A percentile compares a stretch with the other conserved stretches of the same genome.
phyloP scores from a whole-genome alignment of 1,140 invertebrate genomes.

The Musca domestica region DNA sequence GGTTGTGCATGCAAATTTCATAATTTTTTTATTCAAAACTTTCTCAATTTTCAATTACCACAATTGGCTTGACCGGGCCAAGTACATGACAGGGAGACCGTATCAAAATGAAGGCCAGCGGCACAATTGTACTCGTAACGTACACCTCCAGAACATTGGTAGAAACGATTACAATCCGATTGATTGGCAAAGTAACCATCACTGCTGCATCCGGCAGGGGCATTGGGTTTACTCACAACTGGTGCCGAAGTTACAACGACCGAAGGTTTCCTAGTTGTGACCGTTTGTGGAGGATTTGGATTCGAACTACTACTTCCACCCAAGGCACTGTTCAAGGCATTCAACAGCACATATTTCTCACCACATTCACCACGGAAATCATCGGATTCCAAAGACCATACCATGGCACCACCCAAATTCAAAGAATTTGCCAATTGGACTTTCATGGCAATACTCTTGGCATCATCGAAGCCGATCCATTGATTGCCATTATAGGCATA shows the following conservation, averaged over 20 bases:
- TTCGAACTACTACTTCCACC: background rate
- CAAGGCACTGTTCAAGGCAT: background rate
- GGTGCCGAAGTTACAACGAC: background rate
- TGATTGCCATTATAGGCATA: conserved; percentile 50
- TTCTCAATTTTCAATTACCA: background rate
- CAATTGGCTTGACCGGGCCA: background rate
- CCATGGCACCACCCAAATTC: conserved; percentile 61
- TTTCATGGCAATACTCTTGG: conserved; percentile 48
- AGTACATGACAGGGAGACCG: background rate
- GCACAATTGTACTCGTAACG: conserved; percentile 6
- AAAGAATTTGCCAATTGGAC: conserved; percentile 43
- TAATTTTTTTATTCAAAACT: background rate
- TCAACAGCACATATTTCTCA: conserved; percentile 18
- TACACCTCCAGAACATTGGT: background rate
- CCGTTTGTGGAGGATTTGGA: background rate
- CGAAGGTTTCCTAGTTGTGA: background rate
- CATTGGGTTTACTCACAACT: background rate
- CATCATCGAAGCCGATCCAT: conserved; percentile 55
- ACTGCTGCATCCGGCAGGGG: background rate
- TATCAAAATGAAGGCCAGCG: conserved; percentile 18
- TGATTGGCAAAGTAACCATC: conserved; percentile 6
- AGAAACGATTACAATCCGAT: conserved; percentile 1
- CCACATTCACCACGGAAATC: conserved; percentile 57
- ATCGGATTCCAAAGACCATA: conserved; percentile 65
- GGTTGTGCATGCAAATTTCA: too few relatives aligned